Conservation (phyloP, 2,888 invertebrate genomes). For the Metalampra italica region DNA sequence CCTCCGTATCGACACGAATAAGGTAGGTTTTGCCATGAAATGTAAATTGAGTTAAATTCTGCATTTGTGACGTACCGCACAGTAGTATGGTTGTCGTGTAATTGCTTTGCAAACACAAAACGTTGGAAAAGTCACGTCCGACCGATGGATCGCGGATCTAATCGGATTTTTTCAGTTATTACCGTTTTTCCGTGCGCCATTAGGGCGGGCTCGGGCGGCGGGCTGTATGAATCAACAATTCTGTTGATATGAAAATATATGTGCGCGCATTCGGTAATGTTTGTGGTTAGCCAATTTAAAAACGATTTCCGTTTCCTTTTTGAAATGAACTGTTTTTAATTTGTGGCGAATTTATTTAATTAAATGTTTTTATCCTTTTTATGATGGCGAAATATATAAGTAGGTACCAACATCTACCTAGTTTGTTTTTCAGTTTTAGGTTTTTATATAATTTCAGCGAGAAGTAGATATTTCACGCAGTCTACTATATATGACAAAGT, state of each 20-base stretch:
- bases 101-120: constrained; percentile 57
- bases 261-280: constrained; percentile 9
- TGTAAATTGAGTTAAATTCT: constrained; percentile 5
- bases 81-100: constrained; percentile 34
- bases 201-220: constrained; percentile 16
- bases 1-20: no score
- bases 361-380: not conserved
- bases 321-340: no score
- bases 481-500: no score
- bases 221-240: constrained; percentile 18
- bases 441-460: not conserved
- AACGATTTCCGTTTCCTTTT: not conserved
- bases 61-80: constrained; percentile 5
- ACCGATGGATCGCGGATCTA: constrained; percentile 29
- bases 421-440: not conserved
- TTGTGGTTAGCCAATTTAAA: constrained; percentile 5
- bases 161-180: constrained; percentile 36
- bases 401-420: no score
- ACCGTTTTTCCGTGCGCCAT: constrained; percentile 24
- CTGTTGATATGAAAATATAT: constrained; percentile 20
- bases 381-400: no score
- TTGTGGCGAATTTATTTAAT: no score
- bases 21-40: no score
- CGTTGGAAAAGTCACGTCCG: constrained; percentile 43
- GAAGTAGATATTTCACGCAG: not conserved